Evolutionary conservation across 1,140 invertebrate genomes (phyloP).

Genomic region (Drosophila littoralis): DNA sequence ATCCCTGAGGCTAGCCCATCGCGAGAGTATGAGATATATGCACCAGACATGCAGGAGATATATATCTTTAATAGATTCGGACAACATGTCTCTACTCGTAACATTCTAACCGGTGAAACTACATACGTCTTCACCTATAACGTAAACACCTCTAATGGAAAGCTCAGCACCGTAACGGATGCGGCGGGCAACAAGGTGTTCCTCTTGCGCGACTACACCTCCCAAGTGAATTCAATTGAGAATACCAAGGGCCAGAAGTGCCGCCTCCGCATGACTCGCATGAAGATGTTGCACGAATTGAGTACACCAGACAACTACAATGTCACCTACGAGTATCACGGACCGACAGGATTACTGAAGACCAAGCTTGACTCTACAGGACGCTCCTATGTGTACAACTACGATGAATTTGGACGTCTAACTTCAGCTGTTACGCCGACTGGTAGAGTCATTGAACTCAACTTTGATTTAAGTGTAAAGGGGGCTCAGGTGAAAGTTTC

Average conservation of each 20-base stretch:
- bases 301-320: conserved; percentile 96
- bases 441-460: conserved; percentile 93
- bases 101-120: conserved; percentile 96
- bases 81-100: conserved; percentile 95
- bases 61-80: conserved; percentile 98
- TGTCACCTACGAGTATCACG: conserved; percentile 96
- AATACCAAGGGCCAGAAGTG: conserved; percentile 97
- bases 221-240: conserved; percentile 96
- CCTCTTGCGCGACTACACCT: conserved; percentile 94
- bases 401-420: conserved; percentile 96
- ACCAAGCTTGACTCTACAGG: conserved; percentile 95
- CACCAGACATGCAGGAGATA: conserved; percentile 97
- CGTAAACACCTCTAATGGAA: conserved; percentile 98
- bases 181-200: conserved; percentile 97
- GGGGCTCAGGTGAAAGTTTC: conserved; percentile 94
- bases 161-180: conserved; percentile 95
- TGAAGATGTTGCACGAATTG: conserved; percentile 94
- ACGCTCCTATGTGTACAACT: conserved; percentile 96
- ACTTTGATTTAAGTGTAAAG: conserved; percentile 94
- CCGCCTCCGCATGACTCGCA: conserved; percentile 93
- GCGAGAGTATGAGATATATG: conserved; percentile 96
- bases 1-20: conserved; percentile 93
- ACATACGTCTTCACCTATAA: conserved; percentile 97
- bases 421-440: conserved; percentile 96
- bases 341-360: conserved; percentile 93